Evolutionary conservation across 2,113 vertebrate genomes (phyloP).

Genomic region (Phaethornis superciliosus): DNA sequence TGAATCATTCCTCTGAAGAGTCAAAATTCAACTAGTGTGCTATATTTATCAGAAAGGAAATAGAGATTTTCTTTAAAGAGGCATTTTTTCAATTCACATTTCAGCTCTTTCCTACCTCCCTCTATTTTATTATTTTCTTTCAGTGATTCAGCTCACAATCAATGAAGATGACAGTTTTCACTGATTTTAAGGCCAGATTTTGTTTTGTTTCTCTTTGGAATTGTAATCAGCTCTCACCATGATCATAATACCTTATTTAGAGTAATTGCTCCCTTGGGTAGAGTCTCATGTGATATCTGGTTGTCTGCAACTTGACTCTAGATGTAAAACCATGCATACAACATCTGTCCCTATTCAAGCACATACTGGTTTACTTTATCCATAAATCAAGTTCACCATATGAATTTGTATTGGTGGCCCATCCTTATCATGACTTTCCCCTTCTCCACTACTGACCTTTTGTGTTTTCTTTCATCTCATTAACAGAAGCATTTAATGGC

Average conservation of each 20-base stretch:
- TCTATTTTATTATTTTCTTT: not conserved
- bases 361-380: not conserved
- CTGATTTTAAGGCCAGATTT: not conserved
- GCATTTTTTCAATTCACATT: not conserved
- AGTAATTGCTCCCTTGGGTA: not conserved
- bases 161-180: not conserved
- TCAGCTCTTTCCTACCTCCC: not conserved
- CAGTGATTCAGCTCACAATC: not conserved
- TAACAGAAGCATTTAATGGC: not conserved
- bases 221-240: not conserved
- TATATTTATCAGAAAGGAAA: constrained; percentile 22
- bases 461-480: not conserved
- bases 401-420: not conserved
- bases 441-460: not conserved
- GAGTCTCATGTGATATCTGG: not conserved
- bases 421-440: not conserved
- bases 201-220: not conserved
- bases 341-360: not conserved
- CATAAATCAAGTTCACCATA: not conserved
- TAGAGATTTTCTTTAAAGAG: not conserved
- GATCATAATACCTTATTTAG: not conserved
- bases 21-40: not conserved
- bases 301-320: not conserved
- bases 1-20: constrained; percentile 37
- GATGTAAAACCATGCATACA: not conserved